Conservation (phyloP, 2,113 vertebrate species). For the Mesembrinibis cayennensis region DNA sequence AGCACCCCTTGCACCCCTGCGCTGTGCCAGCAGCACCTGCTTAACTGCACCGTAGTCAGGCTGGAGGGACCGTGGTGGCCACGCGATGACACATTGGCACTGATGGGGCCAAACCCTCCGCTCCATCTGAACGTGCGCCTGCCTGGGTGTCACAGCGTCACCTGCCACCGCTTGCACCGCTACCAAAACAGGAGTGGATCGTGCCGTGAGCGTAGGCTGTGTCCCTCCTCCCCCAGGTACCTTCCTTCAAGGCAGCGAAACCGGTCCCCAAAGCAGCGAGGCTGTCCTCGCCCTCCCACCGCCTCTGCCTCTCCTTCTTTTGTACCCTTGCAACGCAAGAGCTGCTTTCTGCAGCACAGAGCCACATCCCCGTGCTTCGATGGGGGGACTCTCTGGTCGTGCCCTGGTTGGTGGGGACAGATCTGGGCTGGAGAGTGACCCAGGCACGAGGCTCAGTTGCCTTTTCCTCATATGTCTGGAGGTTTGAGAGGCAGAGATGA, state of each 20-base stretch:
- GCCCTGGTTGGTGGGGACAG: neutral
- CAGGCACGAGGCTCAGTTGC: neutral
- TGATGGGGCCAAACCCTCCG: neutral
- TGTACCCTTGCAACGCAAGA: neutral
- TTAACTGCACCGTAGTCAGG: accelerated
- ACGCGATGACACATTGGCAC: neutral
- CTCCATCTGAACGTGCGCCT: neutral
- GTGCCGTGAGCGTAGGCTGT: accelerated
- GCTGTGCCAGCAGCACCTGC: neutral
- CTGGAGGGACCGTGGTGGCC: neutral
- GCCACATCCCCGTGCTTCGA: accelerated
- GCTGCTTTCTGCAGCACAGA: neutral
- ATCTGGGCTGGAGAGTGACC: too few species aligned
- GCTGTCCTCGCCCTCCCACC: neutral
- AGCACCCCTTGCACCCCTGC: accelerated
- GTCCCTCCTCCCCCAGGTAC: neutral
- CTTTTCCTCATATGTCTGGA: neutral
- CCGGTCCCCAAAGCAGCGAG: neutral
- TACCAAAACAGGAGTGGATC: accelerated
- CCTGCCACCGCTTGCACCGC: accelerated
- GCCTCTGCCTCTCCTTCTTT: neutral
- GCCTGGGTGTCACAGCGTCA: neutral
- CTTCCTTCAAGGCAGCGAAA: neutral
- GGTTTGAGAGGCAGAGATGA: neutral
- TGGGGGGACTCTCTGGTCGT: neutral